Percentiles rank a stretch among this genome's conserved stretches.
Conservation (phyloP, 2,797 vertebrate species). For the Corythornis leucogaster region DNA sequence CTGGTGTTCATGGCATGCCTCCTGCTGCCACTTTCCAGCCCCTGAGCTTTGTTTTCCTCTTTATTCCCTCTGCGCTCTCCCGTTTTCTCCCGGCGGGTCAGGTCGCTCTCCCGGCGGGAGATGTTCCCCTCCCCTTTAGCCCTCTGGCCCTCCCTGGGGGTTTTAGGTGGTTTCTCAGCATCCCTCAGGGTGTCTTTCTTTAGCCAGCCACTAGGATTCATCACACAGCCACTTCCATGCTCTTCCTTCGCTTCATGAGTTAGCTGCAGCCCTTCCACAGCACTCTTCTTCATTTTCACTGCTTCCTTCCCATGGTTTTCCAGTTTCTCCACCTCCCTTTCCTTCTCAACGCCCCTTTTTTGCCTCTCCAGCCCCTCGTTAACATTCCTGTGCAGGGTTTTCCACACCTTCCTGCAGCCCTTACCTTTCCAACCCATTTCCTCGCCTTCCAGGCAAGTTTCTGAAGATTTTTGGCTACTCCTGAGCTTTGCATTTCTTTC, state of each 20-base stretch:
- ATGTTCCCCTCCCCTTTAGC: slow-evolving; percentile 55
- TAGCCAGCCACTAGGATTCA: slow-evolving; percentile 57
- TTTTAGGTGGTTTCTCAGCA: slow-evolving; percentile 33
- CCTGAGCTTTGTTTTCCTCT: slow-evolving; percentile 59
- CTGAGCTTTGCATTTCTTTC: slow-evolving; percentile 67
- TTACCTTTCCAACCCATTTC: slow-evolving; percentile 57
- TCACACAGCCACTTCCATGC: background rate
- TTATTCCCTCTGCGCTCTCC: slow-evolving; percentile 41
- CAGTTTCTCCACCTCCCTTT: slow-evolving; percentile 40
- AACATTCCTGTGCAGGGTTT: slow-evolving; percentile 1
- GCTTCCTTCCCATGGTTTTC: slow-evolving; percentile 42
- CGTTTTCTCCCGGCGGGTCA: slow-evolving; percentile 14
- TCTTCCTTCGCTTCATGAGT: slow-evolving; percentile 51
- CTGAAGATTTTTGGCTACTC: slow-evolving; percentile 63
- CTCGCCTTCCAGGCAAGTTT: slow-evolving; percentile 33
- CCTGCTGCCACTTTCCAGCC: background rate
- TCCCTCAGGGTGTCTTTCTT: slow-evolving; percentile 56
- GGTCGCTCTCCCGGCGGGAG: background rate
- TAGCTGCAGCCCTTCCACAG: slow-evolving; percentile 26
- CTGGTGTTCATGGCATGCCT: slow-evolving; percentile 71
- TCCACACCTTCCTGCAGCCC: slow-evolving; percentile 45
- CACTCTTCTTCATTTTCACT: slow-evolving; percentile 64
- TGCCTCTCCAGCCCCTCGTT: slow-evolving; percentile 61
- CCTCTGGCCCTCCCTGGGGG: slow-evolving; percentile 39
- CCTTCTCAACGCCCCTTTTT: slow-evolving; percentile 51